Conservation (phyloP, 2,888 invertebrate species). For the Oscheius myriophilus region DNA sequence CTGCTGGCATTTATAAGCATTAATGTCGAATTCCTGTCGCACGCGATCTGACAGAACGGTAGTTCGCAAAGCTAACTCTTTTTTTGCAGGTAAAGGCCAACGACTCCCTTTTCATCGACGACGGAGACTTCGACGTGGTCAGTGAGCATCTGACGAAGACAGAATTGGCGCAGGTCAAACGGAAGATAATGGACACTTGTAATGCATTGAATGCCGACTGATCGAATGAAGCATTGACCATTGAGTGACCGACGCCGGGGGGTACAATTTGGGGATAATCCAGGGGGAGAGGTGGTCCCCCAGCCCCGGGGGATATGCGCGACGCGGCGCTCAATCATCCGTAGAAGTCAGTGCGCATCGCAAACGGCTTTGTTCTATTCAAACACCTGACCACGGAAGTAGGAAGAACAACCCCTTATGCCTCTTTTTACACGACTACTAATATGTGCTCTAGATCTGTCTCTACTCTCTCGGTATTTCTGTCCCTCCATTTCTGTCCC, state of each 20-base stretch:
- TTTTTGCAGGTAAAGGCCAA: conserved; percentile 18
- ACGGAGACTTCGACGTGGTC: conserved; percentile 57
- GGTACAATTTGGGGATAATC: too few relatives aligned
- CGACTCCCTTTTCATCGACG: conserved; percentile 49
- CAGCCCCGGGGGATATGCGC: conserved; percentile 20
- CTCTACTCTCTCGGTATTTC: too few relatives aligned
- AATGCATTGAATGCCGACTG: conserved; percentile 46
- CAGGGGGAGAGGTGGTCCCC: not conserved
- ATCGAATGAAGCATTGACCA: not conserved
- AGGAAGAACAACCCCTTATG: too few relatives aligned
- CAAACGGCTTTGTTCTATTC: too few relatives aligned
- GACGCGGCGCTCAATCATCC: conserved; percentile 23
- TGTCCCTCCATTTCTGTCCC: too few relatives aligned
- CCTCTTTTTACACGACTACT: too few relatives aligned
- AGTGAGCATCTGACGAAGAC: conserved; percentile 42
- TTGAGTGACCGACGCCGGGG: too few relatives aligned
- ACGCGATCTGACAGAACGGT: not conserved
- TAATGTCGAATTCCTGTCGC: too few relatives aligned
- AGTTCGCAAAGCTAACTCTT: not conserved
- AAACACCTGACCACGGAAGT: too few relatives aligned
- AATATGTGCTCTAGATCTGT: too few relatives aligned
- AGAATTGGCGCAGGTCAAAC: conserved; percentile 49
- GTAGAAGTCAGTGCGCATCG: not conserved
- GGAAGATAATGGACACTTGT: conserved; percentile 55
- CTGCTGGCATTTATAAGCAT: too few relatives aligned